phyloP scores from a whole-genome alignment of 2,113 vertebrate genomes.

The Phainopepla nitens region DNA sequence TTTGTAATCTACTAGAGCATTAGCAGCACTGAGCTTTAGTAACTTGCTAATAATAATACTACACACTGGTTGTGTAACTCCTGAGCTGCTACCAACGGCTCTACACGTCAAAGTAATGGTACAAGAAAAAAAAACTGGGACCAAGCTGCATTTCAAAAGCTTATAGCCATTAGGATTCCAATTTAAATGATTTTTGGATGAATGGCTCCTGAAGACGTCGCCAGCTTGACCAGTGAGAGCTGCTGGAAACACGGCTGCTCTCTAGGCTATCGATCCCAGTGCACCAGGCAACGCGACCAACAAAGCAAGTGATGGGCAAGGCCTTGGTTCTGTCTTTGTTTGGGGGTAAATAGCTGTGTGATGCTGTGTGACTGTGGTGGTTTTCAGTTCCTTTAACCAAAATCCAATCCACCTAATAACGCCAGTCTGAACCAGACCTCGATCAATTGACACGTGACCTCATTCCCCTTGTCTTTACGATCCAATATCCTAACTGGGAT shows the following conservation, averaged over 20 bases:
- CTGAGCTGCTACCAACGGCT: conserved; percentile 67
- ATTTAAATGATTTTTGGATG: conserved; percentile 78
- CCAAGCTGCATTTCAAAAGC: conserved; percentile 74
- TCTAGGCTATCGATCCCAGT: conserved; percentile 75
- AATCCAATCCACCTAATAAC: conserved; percentile 76
- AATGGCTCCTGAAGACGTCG: conserved; percentile 83
- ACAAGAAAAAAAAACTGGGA: conserved; percentile 68
- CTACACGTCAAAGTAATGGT: conserved; percentile 63
- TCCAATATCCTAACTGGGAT: conserved; percentile 73
- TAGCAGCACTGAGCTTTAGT: conserved; percentile 76
- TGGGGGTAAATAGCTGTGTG: conserved; percentile 90
- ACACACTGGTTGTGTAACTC: conserved; percentile 65
- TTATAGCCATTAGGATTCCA: conserved; percentile 76
- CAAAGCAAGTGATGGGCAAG: conserved; percentile 81
- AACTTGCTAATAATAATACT: conserved; percentile 73
- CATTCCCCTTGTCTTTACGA: conserved; percentile 64
- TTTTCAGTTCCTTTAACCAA: conserved; percentile 82
- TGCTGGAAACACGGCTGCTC: conserved; percentile 74
- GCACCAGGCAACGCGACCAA: conserved; percentile 75
- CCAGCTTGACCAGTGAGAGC: conserved; percentile 78
- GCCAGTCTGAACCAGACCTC: conserved; percentile 75
- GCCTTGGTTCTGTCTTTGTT: conserved; percentile 82
- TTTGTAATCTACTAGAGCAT: conserved; percentile 77
- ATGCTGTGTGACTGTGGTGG: conserved; percentile 89
- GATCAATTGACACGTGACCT: conserved; percentile 75